These are phyloP conservation scores for Strigops habroptila DNA, from an alignment of 2,113 vertebrate genomes.

Conservation along the genomic window DNA sequence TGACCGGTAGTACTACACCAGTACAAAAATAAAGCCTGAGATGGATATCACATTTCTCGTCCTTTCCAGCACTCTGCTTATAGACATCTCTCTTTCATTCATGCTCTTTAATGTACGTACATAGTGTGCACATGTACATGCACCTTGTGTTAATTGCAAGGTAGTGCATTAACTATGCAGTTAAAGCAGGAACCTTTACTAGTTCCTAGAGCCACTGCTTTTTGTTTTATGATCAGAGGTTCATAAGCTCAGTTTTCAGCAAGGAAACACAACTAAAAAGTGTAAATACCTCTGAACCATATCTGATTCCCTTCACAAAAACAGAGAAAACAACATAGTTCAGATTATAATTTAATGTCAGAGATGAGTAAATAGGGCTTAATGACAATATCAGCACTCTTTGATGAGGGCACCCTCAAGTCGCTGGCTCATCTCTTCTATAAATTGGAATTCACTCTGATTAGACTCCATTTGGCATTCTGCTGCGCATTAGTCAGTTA, in stretches of 20 bases:
- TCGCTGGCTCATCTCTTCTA: slow-evolving; percentile 62
- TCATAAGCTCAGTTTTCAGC: slow-evolving; percentile 48
- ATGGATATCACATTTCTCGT: neutral
- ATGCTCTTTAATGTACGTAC: neutral
- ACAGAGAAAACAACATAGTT: slow-evolving; percentile 14
- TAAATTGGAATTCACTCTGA: slow-evolving; percentile 66
- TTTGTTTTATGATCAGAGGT: neutral
- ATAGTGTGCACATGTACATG: neutral
- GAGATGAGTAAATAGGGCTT: slow-evolving; percentile 60
- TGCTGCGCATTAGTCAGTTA: slow-evolving; percentile 61
- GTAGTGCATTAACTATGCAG: neutral
- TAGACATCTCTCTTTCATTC: neutral
- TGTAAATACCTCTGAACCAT: slow-evolving; percentile 32
- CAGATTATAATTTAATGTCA: slow-evolving; percentile 31
- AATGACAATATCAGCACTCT: slow-evolving; percentile 66
- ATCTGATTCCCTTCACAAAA: slow-evolving; percentile 49
- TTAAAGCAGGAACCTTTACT: slow-evolving; percentile 9
- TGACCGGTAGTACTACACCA: neutral
- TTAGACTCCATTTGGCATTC: slow-evolving; percentile 61
- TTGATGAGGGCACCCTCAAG: slow-evolving; percentile 61
- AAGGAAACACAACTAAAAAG: slow-evolving; percentile 57
- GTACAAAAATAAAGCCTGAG: neutral
- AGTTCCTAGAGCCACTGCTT: neutral
- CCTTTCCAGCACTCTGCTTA: neutral
- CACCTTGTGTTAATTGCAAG: slow-evolving; percentile 17